phyloP scores from a whole-genome alignment of 1,140 invertebrate species.

The Bombus haemorrhoidalis region DNA sequence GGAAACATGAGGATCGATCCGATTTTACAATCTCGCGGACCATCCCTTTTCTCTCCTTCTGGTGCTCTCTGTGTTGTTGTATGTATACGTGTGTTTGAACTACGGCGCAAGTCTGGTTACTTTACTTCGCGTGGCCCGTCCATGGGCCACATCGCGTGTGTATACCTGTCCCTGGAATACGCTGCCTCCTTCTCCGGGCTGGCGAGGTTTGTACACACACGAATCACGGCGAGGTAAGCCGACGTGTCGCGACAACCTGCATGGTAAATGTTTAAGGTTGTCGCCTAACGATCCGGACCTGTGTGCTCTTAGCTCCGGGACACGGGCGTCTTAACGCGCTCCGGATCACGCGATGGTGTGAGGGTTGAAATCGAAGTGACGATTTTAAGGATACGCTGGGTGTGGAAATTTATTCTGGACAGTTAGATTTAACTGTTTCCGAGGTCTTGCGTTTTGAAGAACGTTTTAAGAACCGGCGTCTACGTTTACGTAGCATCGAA shows the following conservation, averaged over 20 bases:
- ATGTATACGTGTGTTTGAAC: conserved; percentile 72
- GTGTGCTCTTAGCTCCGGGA: conserved; percentile 49
- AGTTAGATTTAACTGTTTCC: not conserved
- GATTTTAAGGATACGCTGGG: not conserved
- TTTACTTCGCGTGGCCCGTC: not conserved
- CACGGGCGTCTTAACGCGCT: not conserved
- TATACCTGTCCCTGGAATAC: conserved; percentile 5
- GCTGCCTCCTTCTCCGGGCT: conserved; percentile 29
- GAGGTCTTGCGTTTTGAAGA: not conserved
- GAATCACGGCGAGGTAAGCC: conserved; percentile 26
- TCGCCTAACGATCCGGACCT: conserved; percentile 36
- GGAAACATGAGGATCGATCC: conserved; percentile 69
- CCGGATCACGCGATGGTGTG: not conserved
- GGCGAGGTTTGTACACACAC: conserved; percentile 35
- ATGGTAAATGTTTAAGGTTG: conserved; percentile 57
- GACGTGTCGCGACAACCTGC: conserved; percentile 48
- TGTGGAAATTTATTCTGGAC: not conserved
- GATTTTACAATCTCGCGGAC: conserved; percentile 77
- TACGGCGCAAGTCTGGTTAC: conserved; percentile 37
- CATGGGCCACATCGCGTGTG: not conserved
- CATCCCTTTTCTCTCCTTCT: too few species aligned
- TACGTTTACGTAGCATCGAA: too few species aligned
- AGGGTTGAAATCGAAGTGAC: not conserved
- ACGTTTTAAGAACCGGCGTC: not conserved
- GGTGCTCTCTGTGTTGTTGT: not conserved